phyloP scores from a whole-genome alignment of 1,140 invertebrate species.

The Apis florea region DNA sequence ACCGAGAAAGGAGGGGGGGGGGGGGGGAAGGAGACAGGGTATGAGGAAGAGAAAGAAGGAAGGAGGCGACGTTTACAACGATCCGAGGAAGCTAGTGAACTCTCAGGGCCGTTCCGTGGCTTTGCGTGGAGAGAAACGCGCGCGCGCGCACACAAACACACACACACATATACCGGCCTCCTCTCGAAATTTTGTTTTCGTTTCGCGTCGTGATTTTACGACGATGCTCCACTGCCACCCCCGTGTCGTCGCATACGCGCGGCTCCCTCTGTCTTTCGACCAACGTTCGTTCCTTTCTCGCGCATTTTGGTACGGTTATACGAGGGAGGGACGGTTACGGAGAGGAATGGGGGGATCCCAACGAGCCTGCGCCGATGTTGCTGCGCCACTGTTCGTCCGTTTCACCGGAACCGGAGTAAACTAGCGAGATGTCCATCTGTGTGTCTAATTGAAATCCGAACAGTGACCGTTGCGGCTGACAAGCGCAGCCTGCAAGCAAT shows the following conservation, averaged over 20 bases:
- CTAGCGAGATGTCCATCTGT: conserved; percentile 11
- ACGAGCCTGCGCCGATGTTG: conserved; percentile 8
- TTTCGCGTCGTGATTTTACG: background rate
- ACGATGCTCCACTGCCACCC: background rate
- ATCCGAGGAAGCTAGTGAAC: conserved; percentile 47
- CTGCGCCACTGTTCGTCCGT: background rate
- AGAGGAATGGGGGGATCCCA: background rate
- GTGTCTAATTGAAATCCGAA: conserved; percentile 25
- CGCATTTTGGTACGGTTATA: conserved; percentile 16
- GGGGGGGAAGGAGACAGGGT: background rate
- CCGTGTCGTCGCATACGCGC: background rate
- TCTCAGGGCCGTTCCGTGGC: conserved; percentile 50
- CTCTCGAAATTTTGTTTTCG: conserved; percentile 1
- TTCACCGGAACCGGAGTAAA: conserved; percentile 2
- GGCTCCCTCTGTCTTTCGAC: background rate
- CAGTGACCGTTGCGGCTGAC: conserved; percentile 1
- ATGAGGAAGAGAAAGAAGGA: background rate
- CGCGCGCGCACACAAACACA: background rate
- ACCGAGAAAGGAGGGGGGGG: too few relatives aligned
- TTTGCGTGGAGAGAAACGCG: background rate
- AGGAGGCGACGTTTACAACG: conserved; percentile 14
- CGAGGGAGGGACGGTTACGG: background rate
- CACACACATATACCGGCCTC: background rate
- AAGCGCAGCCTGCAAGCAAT: background rate
- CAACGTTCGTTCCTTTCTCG: background rate